A percentile compares a stretch with the other conserved stretches of the same genome.
Conservation (phyloP, 2,888 invertebrate genomes). For the Nomada lathburiana region DNA sequence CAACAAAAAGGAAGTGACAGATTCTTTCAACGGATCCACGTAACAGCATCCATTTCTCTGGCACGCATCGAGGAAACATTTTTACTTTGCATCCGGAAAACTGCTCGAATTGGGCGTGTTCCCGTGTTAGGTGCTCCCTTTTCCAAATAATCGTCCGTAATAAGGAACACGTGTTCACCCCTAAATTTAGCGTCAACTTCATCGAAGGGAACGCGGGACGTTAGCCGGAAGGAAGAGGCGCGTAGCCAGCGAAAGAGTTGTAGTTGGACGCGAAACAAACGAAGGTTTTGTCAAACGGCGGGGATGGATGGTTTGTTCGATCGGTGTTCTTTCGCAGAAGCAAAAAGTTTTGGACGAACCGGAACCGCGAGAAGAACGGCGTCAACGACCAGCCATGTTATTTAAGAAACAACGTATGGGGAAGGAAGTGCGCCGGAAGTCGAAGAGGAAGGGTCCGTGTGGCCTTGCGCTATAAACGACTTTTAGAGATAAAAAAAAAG, state of each 20-base stretch:
- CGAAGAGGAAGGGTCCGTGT: conserved; percentile 61
- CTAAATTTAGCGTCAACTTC: conserved; percentile 65
- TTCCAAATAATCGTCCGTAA: conserved; percentile 62
- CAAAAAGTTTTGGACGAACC: conserved; percentile 51
- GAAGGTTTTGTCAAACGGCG: not conserved
- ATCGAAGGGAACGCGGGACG: conserved; percentile 16
- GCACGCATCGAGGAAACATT: not conserved
- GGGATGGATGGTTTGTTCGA: conserved; percentile 27
- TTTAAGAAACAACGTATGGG: conserved; percentile 62
- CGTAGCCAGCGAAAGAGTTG: conserved; percentile 33
- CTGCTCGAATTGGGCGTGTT: not conserved
- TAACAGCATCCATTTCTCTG: not conserved
- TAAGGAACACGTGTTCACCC: conserved; percentile 67
- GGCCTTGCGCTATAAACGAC: conserved; percentile 75
- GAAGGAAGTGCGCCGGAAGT: conserved; percentile 71
- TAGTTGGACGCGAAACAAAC: not conserved
- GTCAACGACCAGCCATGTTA: conserved; percentile 58
- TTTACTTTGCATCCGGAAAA: conserved; percentile 23
- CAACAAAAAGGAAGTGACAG: not conserved
- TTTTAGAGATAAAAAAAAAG: conserved; percentile 48
- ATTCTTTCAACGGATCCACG: not conserved
- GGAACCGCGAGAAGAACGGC: conserved; percentile 57
- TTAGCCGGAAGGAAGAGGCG: conserved; percentile 40
- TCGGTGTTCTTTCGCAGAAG: conserved; percentile 36
- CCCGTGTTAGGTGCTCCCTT: conserved; percentile 22